These are phyloP conservation scores for Hylyphantes graminicola DNA, from an alignment of 1,140 invertebrate genomes.

Conservation along the genomic window DNA sequence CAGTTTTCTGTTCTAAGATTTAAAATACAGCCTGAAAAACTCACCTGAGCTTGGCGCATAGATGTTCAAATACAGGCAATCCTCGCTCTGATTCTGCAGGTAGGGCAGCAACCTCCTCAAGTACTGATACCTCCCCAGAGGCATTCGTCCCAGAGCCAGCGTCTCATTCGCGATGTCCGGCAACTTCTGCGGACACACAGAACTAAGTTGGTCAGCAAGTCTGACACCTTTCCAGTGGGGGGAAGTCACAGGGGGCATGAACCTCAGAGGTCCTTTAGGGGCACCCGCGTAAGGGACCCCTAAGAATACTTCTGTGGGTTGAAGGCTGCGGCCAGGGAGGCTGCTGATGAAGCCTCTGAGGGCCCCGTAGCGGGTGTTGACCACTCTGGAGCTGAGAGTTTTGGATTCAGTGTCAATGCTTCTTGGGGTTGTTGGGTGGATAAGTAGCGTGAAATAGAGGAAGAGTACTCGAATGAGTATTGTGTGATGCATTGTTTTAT, in stretches of 20 bases:
- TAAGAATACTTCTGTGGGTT: slow-evolving; percentile 72
- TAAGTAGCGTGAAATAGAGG: background rate
- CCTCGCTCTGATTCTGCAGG: slow-evolving; percentile 85
- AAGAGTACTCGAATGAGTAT: background rate
- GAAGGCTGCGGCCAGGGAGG: slow-evolving; percentile 21
- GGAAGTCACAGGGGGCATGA: slow-evolving; percentile 74
- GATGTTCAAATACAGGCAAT: slow-evolving; percentile 93
- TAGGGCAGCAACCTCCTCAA: slow-evolving; percentile 78
- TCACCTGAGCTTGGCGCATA: slow-evolving; percentile 77
- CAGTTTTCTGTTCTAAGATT: no score
- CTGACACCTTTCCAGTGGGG: slow-evolving; percentile 91
- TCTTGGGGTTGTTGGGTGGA: background rate
- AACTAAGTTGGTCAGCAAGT: slow-evolving; percentile 80
- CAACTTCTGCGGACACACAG: slow-evolving; percentile 83
- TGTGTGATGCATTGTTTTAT: no score
- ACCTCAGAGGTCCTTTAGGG: slow-evolving; percentile 78
- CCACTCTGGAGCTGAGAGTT: slow-evolving; percentile 73
- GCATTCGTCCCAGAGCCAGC: slow-evolving; percentile 71
- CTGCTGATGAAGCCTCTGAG: slow-evolving; percentile 82
- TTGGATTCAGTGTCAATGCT: slow-evolving; percentile 34
- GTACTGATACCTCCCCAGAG: slow-evolving; percentile 85
- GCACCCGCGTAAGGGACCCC: slow-evolving; percentile 85
- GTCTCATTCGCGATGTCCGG: slow-evolving; percentile 75
- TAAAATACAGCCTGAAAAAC: slow-evolving; percentile 1
- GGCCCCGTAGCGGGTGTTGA: slow-evolving; percentile 89